Conservation (phyloP, 2,888 invertebrate genomes). For the Sphaerophoria rueppellii region DNA sequence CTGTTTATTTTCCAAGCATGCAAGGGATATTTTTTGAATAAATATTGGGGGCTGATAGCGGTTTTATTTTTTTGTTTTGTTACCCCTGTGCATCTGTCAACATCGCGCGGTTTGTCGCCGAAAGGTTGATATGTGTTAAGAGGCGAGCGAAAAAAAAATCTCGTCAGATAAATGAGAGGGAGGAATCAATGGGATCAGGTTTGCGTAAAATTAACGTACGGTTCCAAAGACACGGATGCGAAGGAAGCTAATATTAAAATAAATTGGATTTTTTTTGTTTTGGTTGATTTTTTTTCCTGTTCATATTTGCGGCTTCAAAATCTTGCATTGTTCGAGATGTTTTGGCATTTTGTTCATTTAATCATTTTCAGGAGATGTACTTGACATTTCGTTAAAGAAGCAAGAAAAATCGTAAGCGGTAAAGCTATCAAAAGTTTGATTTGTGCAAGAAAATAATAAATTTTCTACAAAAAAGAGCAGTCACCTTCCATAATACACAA, state of each 20-base stretch:
- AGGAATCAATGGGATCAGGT: constrained; percentile 67
- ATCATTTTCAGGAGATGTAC: constrained; percentile 52
- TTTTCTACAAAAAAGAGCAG: no score
- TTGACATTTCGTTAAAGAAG: not conserved
- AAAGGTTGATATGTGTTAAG: constrained; percentile 60
- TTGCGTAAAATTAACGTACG: constrained; percentile 67
- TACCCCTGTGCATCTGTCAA: constrained; percentile 24
- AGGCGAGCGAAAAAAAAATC: constrained; percentile 36
- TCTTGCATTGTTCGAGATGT: constrained; percentile 53
- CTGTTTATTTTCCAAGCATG: constrained; percentile 74
- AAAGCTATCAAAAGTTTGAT: no score
- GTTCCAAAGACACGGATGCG: constrained; percentile 13
- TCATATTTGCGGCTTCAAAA: not conserved
- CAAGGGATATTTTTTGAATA: constrained; percentile 65
- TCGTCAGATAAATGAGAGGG: constrained; percentile 7
- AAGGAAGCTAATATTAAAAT: constrained; percentile 52
- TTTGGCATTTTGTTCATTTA: constrained; percentile 18
- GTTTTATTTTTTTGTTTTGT: not conserved
- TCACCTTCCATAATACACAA: not conserved
- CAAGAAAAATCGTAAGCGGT: no score
- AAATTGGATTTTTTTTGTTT: constrained; percentile 60
- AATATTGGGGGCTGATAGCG: constrained; percentile 53
- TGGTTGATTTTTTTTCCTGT: constrained; percentile 16
- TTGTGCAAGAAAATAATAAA: no score
- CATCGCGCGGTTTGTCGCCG: not conserved